phyloP scores from a whole-genome alignment of 2,888 invertebrate species.

The Dryocosmus kuriphilus region DNA sequence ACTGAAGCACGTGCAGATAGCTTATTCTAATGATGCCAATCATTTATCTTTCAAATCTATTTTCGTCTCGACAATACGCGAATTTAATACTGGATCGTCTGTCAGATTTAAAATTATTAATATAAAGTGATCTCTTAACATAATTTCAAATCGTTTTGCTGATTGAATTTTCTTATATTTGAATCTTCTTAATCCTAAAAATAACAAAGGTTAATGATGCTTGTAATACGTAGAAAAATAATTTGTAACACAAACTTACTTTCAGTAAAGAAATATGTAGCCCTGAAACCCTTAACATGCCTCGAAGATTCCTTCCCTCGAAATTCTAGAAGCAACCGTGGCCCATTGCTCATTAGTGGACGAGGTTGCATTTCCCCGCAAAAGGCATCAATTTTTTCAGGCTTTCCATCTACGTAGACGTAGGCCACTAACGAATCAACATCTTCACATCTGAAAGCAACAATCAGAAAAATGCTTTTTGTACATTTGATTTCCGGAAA shows the following conservation, averaged over 20 bases:
- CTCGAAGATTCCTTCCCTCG: constrained; percentile 88
- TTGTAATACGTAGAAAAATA: not conserved
- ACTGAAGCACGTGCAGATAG: constrained; percentile 63
- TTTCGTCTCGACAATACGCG: constrained; percentile 51
- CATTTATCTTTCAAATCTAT: constrained; percentile 65
- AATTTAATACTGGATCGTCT: constrained; percentile 36
- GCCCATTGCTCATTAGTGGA: constrained; percentile 95
- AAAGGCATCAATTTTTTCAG: constrained; percentile 92
- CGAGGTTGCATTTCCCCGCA: constrained; percentile 90
- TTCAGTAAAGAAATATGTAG: constrained; percentile 92
- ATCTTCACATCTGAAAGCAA: constrained; percentile 84
- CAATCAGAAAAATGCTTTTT: constrained; percentile 32
- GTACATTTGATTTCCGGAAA: not conserved
- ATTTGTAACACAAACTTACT: constrained; percentile 82
- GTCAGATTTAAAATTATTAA: not conserved
- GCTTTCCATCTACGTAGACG: constrained; percentile 89
- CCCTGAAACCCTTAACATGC: constrained; percentile 91
- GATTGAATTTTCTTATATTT: too few relatives aligned
- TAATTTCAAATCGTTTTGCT: too few relatives aligned
- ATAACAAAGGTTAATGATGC: too few relatives aligned
- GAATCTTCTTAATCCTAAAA: too few relatives aligned
- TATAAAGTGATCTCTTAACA: too few relatives aligned
- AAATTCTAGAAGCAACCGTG: constrained; percentile 91
- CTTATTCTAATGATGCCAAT: constrained; percentile 67
- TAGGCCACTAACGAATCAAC: constrained; percentile 90